A percentile compares a stretch with the other conserved stretches of the same genome.
Evolutionary conservation across 1,140 invertebrate species (phyloP).

Genomic region (Amyelois transitella): DNA sequence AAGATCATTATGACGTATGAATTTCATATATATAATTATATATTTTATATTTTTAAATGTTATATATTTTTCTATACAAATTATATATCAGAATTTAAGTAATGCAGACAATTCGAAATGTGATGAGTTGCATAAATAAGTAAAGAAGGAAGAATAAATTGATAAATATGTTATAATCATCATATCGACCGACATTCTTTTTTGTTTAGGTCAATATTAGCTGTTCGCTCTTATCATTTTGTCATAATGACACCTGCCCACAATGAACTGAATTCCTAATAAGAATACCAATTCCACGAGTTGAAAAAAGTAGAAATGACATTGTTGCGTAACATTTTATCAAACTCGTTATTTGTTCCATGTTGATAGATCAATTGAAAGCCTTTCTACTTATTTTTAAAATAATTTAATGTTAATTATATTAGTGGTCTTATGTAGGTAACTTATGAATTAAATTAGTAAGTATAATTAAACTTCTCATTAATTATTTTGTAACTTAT

Average conservation of each 20-base stretch:
- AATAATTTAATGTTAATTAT: not conserved
- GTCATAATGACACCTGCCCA: slow-evolving; percentile 16
- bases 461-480: not conserved
- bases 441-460: not conserved
- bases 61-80: too few relatives aligned
- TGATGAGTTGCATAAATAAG: not conserved
- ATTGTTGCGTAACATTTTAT: not conserved
- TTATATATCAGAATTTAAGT: too few relatives aligned
- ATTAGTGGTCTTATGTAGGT: not conserved
- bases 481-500: slow-evolving; percentile 3
- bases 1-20: not conserved
- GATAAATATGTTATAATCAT: not conserved
- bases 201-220: slow-evolving; percentile 1
- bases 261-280: not conserved
- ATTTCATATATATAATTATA: not conserved
- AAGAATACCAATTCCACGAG: slow-evolving; percentile 7
- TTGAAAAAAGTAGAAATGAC: slow-evolving; percentile 7
- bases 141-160: not conserved
- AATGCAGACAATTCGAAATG: too few relatives aligned
- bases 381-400: slow-evolving; percentile 7
- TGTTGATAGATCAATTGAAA: not conserved
- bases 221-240: slow-evolving; percentile 14
- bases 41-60: too few relatives aligned
- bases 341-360: not conserved
- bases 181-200: not conserved